phyloP scores from a whole-genome alignment of 2,888 invertebrate species.

The Nemapogon koenigi region DNA sequence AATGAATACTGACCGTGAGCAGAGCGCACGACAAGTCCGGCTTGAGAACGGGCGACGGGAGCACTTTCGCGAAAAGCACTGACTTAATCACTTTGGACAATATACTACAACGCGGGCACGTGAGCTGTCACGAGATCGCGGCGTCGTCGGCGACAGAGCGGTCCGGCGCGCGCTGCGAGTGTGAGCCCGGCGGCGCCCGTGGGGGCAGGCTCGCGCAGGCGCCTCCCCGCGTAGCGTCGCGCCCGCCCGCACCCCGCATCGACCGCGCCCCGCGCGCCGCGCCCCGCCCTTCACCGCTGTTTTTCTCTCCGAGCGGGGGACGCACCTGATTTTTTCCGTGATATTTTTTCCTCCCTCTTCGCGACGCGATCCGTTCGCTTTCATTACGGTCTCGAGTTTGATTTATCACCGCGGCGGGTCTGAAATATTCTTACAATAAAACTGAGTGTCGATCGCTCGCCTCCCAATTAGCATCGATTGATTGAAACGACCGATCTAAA shows the following conservation, averaged over 20 bases:
- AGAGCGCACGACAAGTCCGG: conserved; percentile 52
- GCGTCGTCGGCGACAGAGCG: conserved; percentile 34
- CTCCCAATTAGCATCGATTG: conserved; percentile 59
- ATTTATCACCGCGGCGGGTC: conserved; percentile 61
- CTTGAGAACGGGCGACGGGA: conserved; percentile 52
- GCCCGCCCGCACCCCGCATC: conserved; percentile 34
- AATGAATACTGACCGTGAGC: conserved; percentile 54
- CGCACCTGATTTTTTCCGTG: conserved; percentile 66
- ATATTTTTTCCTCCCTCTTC: conserved; percentile 64
- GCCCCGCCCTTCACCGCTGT: conserved; percentile 24
- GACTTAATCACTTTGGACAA: conserved; percentile 60
- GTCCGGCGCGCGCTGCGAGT: conserved; percentile 33
- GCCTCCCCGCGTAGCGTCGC: conserved; percentile 38
- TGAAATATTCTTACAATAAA: conserved; percentile 59
- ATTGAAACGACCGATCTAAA: conserved; percentile 33
- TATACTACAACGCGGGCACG: conserved; percentile 40
- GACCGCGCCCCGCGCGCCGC: conserved; percentile 21
- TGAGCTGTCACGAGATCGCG: conserved; percentile 23
- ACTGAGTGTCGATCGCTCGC: conserved; percentile 56
- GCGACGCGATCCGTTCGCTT: conserved; percentile 66
- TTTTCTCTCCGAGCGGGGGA: no score
- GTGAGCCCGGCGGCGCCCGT: conserved; percentile 28
- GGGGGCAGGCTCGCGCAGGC: conserved; percentile 29
- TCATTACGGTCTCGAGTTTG: conserved; percentile 66
- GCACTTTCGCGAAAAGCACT: conserved; percentile 61